These are phyloP conservation scores for Rhadina sibilatrix DNA, from an alignment of 2,113 vertebrate genomes.

Conservation along the genomic window DNA sequence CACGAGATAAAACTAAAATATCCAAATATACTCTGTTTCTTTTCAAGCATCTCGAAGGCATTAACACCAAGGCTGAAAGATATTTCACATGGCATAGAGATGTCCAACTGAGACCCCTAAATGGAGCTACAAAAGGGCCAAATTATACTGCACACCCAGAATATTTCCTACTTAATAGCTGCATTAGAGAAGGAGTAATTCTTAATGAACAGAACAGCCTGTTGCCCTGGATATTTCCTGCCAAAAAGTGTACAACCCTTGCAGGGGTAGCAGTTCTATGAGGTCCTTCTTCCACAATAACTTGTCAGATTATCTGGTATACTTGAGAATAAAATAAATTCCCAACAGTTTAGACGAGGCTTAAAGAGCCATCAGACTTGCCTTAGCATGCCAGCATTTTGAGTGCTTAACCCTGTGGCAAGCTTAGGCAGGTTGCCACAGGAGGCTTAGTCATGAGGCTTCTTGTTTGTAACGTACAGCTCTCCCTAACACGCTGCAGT, in stretches of 20 bases:
- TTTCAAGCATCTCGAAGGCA: not conserved
- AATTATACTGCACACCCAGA: not conserved
- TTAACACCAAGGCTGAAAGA: not conserved
- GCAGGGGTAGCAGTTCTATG: not conserved
- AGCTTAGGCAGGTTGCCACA: not conserved
- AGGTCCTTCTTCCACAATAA: not conserved
- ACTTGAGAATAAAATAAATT: not conserved
- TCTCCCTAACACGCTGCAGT: not conserved
- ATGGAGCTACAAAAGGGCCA: not conserved
- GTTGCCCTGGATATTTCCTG: not conserved
- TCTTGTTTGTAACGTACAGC: not conserved
- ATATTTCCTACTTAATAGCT: not conserved
- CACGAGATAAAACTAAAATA: not conserved
- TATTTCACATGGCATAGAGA: not conserved
- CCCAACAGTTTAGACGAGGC: not conserved
- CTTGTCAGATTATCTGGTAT: not conserved
- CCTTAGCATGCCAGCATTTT: not conserved
- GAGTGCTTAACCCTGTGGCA: not conserved
- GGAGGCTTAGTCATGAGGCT: not conserved
- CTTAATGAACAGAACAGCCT: not conserved
- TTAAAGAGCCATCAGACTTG: not conserved
- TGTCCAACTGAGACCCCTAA: not conserved
- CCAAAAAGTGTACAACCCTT: not conserved
- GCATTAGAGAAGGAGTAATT: not conserved
- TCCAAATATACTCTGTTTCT: not conserved